Percentiles rank a stretch among this genome's conserved stretches.
Conservation (phyloP, 2,797 vertebrate genomes). For the Gymnoscopelus microlampas region DNA sequence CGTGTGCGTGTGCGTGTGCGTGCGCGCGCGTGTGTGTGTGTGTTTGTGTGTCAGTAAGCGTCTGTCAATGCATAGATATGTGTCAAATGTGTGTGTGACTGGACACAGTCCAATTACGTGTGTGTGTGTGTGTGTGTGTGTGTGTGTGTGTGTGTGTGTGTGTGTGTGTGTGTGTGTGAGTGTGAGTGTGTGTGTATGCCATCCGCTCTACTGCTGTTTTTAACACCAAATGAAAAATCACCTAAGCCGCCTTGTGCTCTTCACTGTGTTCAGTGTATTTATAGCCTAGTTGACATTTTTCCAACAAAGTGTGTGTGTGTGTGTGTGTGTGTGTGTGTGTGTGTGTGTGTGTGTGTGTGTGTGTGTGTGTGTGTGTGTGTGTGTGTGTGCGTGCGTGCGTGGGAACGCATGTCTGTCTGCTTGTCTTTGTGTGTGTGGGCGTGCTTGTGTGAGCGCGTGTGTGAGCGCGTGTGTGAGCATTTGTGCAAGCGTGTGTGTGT, state of each 20-base stretch:
- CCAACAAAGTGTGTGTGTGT: slow-evolving; percentile 73
- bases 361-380: slow-evolving; percentile 23
- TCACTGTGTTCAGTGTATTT: slow-evolving; percentile 89
- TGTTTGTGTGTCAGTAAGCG: slow-evolving; percentile 15
- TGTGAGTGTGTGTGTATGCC: background rate
- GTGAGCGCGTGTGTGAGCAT: slow-evolving; percentile 22
- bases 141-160: slow-evolving; percentile 18
- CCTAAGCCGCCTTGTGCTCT: slow-evolving; percentile 89
- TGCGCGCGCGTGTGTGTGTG: background rate
- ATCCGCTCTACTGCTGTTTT: slow-evolving; percentile 72
- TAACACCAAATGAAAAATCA: slow-evolving; percentile 88
- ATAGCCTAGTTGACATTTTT: slow-evolving; percentile 93
- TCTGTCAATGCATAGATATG: slow-evolving; percentile 51
- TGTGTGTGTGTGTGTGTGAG: background rate
- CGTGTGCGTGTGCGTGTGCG: background rate
- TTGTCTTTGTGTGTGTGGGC: slow-evolving; percentile 16
- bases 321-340: slow-evolving; percentile 29
- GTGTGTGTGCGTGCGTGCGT: slow-evolving; percentile 26
- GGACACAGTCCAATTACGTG: slow-evolving; percentile 43
- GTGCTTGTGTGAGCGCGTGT: slow-evolving; percentile 65
- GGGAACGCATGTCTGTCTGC: background rate
- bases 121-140: slow-evolving; percentile 18
- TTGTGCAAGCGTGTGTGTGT: slow-evolving; percentile 18
- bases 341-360: slow-evolving; percentile 69
- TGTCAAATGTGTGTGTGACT: slow-evolving; percentile 55